Percentiles rank a stretch among this genome's conserved stretches.
These are phyloP conservation scores for Petrocephalus microphthalmus DNA, from an alignment of 2,113 vertebrate species.

Conservation along the genomic window DNA sequence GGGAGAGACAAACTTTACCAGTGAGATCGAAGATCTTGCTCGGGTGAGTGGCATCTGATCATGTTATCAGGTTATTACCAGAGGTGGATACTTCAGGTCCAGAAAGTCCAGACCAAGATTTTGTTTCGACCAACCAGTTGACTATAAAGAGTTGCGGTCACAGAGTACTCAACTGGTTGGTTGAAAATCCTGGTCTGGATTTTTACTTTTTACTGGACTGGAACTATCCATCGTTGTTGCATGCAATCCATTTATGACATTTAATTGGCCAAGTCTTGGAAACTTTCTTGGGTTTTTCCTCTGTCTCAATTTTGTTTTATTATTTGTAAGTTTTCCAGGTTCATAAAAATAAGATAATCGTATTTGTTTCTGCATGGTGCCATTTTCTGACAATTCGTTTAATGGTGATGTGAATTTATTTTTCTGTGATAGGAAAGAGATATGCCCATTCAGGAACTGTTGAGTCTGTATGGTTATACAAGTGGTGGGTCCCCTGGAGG, in stretches of 20 bases:
- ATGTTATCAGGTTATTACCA: background rate
- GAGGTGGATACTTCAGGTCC: background rate
- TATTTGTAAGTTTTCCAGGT: background rate
- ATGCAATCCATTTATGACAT: background rate
- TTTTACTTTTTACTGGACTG: background rate
- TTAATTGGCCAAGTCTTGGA: background rate
- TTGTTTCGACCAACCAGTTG: background rate
- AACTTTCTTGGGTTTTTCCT: background rate
- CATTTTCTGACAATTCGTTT: background rate
- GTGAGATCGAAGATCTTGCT: constrained; percentile 92
- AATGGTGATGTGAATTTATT: background rate
- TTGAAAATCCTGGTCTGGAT: background rate
- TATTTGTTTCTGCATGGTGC: background rate
- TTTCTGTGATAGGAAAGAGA: constrained; percentile 74
- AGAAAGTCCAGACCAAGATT: background rate
- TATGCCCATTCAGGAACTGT: constrained; percentile 93
- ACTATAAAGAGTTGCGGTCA: background rate
- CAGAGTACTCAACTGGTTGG: background rate
- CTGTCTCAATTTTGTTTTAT: background rate
- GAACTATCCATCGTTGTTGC: background rate
- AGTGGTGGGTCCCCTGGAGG: constrained; percentile 73
- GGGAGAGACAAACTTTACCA: constrained; percentile 81
- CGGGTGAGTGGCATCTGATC: constrained; percentile 65
- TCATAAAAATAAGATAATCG: background rate
- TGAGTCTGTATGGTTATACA: constrained; percentile 88